Percentiles rank a stretch among this genome's conserved stretches.
phyloP scores from a whole-genome alignment of 2,797 vertebrate genomes.

The Anabas testudineus region DNA sequence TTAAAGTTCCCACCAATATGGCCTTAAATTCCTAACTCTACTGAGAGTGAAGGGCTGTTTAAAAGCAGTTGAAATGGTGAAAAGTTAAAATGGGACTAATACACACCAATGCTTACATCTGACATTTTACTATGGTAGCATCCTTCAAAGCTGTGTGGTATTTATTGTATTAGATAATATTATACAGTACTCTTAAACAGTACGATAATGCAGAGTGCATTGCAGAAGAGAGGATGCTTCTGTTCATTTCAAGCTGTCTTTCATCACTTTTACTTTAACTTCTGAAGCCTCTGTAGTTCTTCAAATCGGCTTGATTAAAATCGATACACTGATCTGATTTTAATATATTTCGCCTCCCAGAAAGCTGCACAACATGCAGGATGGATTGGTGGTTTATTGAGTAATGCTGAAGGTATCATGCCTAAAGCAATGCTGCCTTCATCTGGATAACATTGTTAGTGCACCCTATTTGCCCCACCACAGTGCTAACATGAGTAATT shows the following conservation, averaged over 20 bases:
- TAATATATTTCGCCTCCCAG: constrained; percentile 50
- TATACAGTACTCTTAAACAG: neutral
- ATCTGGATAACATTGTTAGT: constrained; percentile 31
- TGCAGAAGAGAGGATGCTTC: neutral
- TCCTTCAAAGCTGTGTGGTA: constrained; percentile 25
- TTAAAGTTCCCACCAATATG: neutral
- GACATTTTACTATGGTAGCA: constrained; percentile 17
- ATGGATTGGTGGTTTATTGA: constrained; percentile 29
- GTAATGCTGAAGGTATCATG: neutral
- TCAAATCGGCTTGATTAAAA: constrained; percentile 47
- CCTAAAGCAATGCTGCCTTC: constrained; percentile 75
- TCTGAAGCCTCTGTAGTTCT: constrained; percentile 20
- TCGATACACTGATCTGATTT: constrained; percentile 60
- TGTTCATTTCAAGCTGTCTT: constrained; percentile 10
- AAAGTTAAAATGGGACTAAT: constrained; percentile 32
- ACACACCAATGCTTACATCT: constrained; percentile 14
- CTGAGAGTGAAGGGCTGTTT: no score
- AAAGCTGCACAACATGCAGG: constrained; percentile 29
- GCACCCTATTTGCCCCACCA: constrained; percentile 3
- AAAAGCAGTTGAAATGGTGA: no score
- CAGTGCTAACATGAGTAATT: constrained; percentile 13
- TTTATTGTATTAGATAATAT: constrained; percentile 6
- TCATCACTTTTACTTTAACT: constrained; percentile 41
- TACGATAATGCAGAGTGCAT: neutral
- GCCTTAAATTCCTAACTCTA: neutral